Evolutionary conservation across 1,140 invertebrate genomes (phyloP), one percentile per base, ranked within the genome.

Genomic region (Copidosoma floridanum): DNA sequence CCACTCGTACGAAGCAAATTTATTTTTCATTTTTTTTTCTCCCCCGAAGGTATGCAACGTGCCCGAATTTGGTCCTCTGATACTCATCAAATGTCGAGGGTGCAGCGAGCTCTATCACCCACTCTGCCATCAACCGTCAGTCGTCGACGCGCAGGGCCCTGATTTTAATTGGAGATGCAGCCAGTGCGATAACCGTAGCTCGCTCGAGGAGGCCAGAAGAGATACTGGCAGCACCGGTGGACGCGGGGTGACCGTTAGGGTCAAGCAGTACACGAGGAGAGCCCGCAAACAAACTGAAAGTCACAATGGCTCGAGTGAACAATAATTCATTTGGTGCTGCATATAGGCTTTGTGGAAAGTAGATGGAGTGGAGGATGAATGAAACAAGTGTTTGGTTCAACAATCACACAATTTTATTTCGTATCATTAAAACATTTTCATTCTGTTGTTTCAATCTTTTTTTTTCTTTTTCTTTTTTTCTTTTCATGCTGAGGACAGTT

Each of bases 1-100:
- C n/a, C n/a, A n/a, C n/a, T n/a, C n/a, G n/a, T n/a, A n/a, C n/a
- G n/a, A n/a, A n/a, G n/a, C n/a, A n/a, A n/a, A n/a, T n/a, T n/a
- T n/a, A n/a, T n/a, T n/a, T n/a, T n/a, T n/a, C n/a, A 37, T 11
- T 57, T 24, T 48, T 61, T 3, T 53, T 61, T 58, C 40, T 16
- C n/a, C n/a, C n/a, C n/a, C n/a, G 26, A 69, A 75, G 71, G 63
- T 73, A 6, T 75, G 73, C 51, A 72, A 71, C 40, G 71, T 67
- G 1, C 54, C 68, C 18, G 71, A 71, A 55, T 53, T 74, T 32
- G 72, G 67, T 46, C 62, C 68, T 16, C 26, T 75, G 55, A 73
- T 74, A 46, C 51, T 74, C 2, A 44, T 72, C 37, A 71, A 75
- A 61, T 76, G 68, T 41, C 65, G 71, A 44, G 67, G 72, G 14